A percentile compares a stretch with the other conserved stretches of the same genome.
These are phyloP conservation scores for Menidia menidia DNA, from an alignment of 2,797 vertebrate species.

Conservation along the genomic window DNA sequence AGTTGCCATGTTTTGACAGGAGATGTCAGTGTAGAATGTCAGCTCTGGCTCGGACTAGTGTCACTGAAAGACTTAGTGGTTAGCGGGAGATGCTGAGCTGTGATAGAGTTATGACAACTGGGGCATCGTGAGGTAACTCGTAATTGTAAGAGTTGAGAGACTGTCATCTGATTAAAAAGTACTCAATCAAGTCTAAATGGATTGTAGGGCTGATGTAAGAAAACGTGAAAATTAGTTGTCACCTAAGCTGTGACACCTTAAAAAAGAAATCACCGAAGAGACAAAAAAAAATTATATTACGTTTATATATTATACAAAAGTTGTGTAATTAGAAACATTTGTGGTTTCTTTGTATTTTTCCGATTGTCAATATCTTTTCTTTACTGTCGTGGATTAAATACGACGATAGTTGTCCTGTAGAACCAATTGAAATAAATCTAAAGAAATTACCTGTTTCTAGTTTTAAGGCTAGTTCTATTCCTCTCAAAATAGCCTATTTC, in stretches of 20 bases:
- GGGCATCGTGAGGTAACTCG: slow-evolving; percentile 34
- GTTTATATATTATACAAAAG: no score
- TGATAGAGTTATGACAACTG: slow-evolving; percentile 51
- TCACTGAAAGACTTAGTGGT: slow-evolving; percentile 62
- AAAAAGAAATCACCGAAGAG: neutral
- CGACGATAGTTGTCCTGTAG: neutral
- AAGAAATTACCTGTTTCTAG: neutral
- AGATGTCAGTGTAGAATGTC: slow-evolving; percentile 69
- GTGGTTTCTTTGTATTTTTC: no score
- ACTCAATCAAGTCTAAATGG: slow-evolving; percentile 26
- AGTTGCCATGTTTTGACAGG: slow-evolving; percentile 75
- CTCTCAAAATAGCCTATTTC: neutral
- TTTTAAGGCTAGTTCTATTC: neutral
- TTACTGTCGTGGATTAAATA: neutral
- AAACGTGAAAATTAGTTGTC: slow-evolving; percentile 38
- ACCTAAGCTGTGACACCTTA: slow-evolving; percentile 71
- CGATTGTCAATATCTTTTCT: no score
- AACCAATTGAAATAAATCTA: neutral
- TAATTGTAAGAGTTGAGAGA: slow-evolving; percentile 19
- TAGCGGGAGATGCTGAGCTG: slow-evolving; percentile 58
- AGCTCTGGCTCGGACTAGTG: slow-evolving; percentile 52
- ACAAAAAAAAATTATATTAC: no score
- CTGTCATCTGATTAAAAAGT: slow-evolving; percentile 26
- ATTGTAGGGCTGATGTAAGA: neutral
- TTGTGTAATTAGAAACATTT: no score